These are phyloP conservation scores for Coranthus polyacanthus DNA, from an alignment of 2,797 vertebrate species.

Conservation along the genomic window DNA sequence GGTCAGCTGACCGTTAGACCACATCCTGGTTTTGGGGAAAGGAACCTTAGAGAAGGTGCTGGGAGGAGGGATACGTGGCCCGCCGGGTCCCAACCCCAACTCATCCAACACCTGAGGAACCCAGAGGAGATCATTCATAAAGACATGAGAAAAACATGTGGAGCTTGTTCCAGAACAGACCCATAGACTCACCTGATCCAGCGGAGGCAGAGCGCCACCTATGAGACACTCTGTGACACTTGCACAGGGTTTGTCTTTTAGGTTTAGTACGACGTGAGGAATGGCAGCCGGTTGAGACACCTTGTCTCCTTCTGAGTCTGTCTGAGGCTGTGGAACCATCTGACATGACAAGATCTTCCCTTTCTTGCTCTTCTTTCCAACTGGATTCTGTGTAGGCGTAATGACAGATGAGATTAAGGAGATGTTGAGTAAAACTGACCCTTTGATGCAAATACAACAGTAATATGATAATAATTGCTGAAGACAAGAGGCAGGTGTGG, in stretches of 20 bases:
- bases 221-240: constrained; percentile 74
- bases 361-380: constrained; percentile 82
- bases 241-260: constrained; percentile 56
- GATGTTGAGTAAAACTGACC: too few relatives aligned
- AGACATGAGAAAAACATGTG: too few relatives aligned
- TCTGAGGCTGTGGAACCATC: background rate
- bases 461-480: too few relatives aligned
- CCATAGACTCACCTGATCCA: constrained; percentile 79
- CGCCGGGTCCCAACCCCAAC: constrained; percentile 85
- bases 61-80: constrained; percentile 83
- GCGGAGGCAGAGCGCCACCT: constrained; percentile 73
- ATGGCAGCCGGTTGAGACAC: constrained; percentile 61
- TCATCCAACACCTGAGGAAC: constrained; percentile 87
- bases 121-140: too few relatives aligned
- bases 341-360: constrained; percentile 58
- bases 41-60: constrained; percentile 84
- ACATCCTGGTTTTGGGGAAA: constrained; percentile 83
- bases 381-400: constrained; percentile 65
- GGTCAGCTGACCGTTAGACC: constrained; percentile 36
- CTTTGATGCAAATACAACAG: too few relatives aligned
- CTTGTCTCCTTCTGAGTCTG: constrained; percentile 36
- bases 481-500: too few relatives aligned
- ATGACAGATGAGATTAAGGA: background rate
- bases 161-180: too few relatives aligned
- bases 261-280: constrained; percentile 84